A percentile compares a stretch with the other conserved stretches of the same genome.
Evolutionary conservation across 2,113 vertebrate species (phyloP).

Genomic region (Eulacestoma nigropectus): DNA sequence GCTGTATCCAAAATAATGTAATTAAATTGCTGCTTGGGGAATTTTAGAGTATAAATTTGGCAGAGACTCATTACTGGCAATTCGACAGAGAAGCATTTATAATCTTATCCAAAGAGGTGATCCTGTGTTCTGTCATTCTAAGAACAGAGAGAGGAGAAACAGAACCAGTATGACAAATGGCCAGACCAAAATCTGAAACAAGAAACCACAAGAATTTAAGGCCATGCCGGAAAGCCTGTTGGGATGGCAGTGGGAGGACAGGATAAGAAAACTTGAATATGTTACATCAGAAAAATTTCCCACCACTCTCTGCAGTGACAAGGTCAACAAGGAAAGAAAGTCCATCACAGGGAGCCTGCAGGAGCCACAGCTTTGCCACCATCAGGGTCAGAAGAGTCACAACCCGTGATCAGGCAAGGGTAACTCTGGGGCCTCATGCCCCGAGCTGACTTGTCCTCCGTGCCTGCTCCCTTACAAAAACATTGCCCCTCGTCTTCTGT

Average conservation of each 20-base stretch:
- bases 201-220: background rate
- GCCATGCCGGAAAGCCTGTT: background rate
- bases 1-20: slow-evolving; percentile 58
- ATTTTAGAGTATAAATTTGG: slow-evolving; percentile 56
- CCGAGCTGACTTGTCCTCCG: background rate
- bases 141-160: slow-evolving; percentile 42
- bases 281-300: background rate
- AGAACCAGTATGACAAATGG: slow-evolving; percentile 38
- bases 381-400: background rate
- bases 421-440: background rate
- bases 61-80: slow-evolving; percentile 8
- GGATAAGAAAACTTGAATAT: background rate
- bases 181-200: slow-evolving; percentile 30
- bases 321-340: background rate
- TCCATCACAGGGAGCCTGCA: background rate
- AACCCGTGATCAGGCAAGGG: background rate
- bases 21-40: slow-evolving; percentile 52
- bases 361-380: background rate
- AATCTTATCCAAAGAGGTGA: slow-evolving; percentile 44
- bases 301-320: background rate
- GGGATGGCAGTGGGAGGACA: background rate
- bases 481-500: background rate
- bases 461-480: background rate
- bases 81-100: background rate
- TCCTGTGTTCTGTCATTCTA: slow-evolving; percentile 36